Base-by-base conservation (phyloP, 2,797 vertebrate genomes). In the Botia kubotai region DNA sequence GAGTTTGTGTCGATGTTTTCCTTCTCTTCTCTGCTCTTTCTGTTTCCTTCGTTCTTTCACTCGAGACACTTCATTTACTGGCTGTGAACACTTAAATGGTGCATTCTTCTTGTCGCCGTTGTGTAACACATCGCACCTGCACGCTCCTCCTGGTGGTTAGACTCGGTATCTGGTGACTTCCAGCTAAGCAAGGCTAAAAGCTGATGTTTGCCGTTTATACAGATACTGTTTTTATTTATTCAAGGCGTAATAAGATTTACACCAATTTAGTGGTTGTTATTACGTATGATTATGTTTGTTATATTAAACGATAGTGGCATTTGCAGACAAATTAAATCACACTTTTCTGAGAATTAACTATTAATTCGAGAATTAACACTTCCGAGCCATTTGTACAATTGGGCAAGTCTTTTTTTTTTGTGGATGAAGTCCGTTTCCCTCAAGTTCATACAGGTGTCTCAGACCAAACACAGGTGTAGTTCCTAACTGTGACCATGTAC, bases 21-120 rank as follows among this genome's bases (percentile, higher is more conserved):
- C 76, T 50, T 87, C 23, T 26, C 76, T 50, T 87, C 23, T 26
- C 23, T 26, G 23, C 10, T 46, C 84, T 88, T 83, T 84, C 72
- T 87, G 62, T 88, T 63, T 3, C 29, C 71, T 43, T 70, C 2
- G 7, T 76, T 29, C 36, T 73, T 5, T 52, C 48, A 65, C 69
- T 72, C 10, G 6, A 76, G 80, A 82, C 67, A 72, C 50, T 83
- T 16, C 53, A 66, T 86, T 75, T 60, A 55, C 33, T 43, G 66
- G 12, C 70, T 66, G 57, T 72, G 19, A 72, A 65, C 68, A 46
- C 58, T 53, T 46, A 46, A 46, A 0, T 2, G 23, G 0, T 4
- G 43, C 23, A 65, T 13, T 43, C 16, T 53, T 50, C 55, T 26
- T 29, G 68, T 12, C n/a, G 3, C 43, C 2, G 50, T 67, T 81